Percentiles rank a stretch among this genome's conserved stretches.
Conservation (phyloP, 2,797 vertebrate genomes). For the Halcyon chelicuti region DNA sequence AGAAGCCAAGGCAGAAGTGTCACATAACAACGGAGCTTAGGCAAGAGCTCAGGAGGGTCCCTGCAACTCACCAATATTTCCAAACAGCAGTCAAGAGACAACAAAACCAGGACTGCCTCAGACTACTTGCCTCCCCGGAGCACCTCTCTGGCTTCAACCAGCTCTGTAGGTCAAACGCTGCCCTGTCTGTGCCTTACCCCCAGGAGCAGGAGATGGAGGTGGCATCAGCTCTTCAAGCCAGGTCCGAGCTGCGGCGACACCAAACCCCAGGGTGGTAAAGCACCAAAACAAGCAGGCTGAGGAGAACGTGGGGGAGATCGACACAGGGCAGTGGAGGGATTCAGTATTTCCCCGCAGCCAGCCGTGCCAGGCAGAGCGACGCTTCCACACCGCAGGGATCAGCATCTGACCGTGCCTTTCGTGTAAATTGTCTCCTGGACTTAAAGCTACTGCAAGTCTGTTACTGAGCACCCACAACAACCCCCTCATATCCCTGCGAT, state of each 20-base stretch:
- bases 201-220: not conserved
- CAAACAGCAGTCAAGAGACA: not conserved
- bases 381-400: not conserved
- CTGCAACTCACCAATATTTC: not conserved
- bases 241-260: not conserved
- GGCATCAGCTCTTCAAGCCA: not conserved
- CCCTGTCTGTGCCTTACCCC: not conserved
- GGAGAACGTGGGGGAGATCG: accelerated
- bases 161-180: accelerated
- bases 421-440: not conserved
- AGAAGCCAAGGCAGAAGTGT: not conserved
- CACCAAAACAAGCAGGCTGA: not conserved
- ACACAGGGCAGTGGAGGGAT: accelerated
- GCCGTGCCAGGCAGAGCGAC: accelerated
- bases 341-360: not conserved
- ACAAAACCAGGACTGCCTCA: not conserved
- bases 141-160: not conserved
- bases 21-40: not conserved
- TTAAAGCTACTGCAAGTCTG: not conserved
- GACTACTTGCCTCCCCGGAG: not conserved
- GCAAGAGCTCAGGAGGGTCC: not conserved
- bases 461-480: not conserved
- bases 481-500: not conserved
- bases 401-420: accelerated
- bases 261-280: not conserved